These are phyloP conservation scores for Thymelicus acteon DNA, from an alignment of 2,888 invertebrate genomes.

Conservation along the genomic window DNA sequence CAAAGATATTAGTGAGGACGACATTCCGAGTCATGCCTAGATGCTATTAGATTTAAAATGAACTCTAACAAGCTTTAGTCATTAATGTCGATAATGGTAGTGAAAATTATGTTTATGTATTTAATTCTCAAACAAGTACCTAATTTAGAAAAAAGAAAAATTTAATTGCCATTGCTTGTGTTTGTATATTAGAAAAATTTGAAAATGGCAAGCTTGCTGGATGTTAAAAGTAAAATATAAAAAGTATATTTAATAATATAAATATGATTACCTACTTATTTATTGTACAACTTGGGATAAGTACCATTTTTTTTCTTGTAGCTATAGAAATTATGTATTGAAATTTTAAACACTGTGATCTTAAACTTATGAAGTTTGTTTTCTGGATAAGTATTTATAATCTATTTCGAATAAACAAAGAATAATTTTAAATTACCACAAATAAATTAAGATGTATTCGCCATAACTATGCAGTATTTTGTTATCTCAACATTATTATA, in stretches of 20 bases:
- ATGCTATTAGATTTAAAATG: constrained; percentile 12
- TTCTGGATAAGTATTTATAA: background rate
- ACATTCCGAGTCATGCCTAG: constrained; percentile 21
- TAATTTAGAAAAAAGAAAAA: too few species aligned
- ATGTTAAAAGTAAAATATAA: background rate
- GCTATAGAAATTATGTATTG: too few species aligned
- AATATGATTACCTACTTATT: background rate
- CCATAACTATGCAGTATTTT: constrained; percentile 1
- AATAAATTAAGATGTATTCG: background rate
- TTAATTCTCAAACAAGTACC: too few species aligned
- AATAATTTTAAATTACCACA: background rate
- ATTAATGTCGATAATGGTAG: background rate
- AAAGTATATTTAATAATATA: background rate
- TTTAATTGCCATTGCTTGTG: background rate
- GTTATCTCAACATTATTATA: background rate
- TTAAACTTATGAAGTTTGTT: background rate
- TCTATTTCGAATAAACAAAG: background rate
- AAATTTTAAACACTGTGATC: background rate
- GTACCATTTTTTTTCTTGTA: too few species aligned
- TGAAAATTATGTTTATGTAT: background rate
- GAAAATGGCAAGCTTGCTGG: background rate
- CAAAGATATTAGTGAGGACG: constrained; percentile 28
- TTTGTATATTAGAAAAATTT: background rate
- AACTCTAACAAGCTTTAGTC: background rate
- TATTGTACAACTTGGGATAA: background rate